Evolutionary conservation across 2,113 vertebrate genomes (phyloP).

Genomic region (Trichechus manatus): DNA sequence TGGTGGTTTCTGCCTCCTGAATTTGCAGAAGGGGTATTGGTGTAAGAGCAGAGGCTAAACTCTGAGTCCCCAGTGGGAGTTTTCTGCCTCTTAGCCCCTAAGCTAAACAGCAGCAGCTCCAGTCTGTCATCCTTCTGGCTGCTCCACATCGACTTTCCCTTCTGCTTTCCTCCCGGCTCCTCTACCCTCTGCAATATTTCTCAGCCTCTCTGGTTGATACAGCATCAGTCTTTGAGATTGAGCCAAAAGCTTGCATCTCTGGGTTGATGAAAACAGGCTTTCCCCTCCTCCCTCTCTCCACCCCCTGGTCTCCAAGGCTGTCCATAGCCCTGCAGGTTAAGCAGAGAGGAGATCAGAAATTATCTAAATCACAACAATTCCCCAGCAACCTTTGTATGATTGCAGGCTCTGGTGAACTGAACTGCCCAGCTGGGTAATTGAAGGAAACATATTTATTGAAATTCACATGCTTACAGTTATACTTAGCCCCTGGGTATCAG

Average conservation of each 20-base stretch:
- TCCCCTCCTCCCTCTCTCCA: not conserved
- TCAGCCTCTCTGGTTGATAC: not conserved
- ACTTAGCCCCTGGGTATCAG: conserved; percentile 76
- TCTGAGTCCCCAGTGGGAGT: not conserved
- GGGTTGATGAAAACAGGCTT: not conserved
- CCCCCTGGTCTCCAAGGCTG: conserved; percentile 34
- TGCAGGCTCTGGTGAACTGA: conserved; percentile 75
- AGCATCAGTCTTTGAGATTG: not conserved
- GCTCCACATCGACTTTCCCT: not conserved
- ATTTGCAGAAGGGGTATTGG: not conserved
- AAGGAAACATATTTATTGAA: conserved; percentile 83
- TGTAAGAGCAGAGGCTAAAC: not conserved
- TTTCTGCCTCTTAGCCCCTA: not conserved
- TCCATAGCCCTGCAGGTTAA: conserved; percentile 72
- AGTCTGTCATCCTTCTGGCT: too few species aligned
- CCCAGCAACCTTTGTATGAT: conserved; percentile 75
- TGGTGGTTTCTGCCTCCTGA: not conserved
- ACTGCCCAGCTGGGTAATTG: conserved; percentile 83
- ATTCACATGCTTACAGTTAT: conserved; percentile 75
- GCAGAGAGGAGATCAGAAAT: conserved; percentile 78
- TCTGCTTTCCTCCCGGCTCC: not conserved
- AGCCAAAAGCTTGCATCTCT: not conserved
- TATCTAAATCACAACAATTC: conserved; percentile 82
- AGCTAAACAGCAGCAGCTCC: not conserved
- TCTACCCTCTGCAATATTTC: not conserved